phyloP scores from a whole-genome alignment of 2,888 invertebrate species.

The Acleris sparsana region DNA sequence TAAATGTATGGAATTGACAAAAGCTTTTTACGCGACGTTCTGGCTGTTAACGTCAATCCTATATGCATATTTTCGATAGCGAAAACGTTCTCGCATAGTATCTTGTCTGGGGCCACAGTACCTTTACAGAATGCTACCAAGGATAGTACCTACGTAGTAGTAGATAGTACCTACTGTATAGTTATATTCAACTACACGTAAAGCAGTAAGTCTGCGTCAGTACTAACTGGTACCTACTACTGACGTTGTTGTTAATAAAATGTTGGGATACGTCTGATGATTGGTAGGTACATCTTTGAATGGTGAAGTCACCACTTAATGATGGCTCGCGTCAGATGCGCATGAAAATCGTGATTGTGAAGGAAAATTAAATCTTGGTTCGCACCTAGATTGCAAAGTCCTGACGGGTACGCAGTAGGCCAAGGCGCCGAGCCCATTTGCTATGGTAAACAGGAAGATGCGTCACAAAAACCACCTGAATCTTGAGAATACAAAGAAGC shows the following conservation, averaged over 20 bases:
- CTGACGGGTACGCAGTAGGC: conserved; percentile 46
- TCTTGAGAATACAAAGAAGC: background rate
- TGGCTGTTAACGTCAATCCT: no score
- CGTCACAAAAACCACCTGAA: conserved; percentile 18
- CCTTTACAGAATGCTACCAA: no score
- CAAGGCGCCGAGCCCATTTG: conserved; percentile 28
- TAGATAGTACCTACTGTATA: no score
- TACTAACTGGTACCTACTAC: no score
- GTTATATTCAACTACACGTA: no score
- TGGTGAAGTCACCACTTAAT: conserved; percentile 69
- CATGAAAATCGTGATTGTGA: conserved; percentile 71
- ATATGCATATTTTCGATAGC: no score
- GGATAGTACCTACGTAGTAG: no score
- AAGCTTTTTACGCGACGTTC: no score
- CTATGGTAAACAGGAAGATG: conserved; percentile 14
- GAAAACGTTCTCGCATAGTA: no score
- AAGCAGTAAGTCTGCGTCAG: no score
- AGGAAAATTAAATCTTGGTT: conserved; percentile 57
- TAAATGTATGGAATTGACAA: no score
- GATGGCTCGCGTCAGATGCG: conserved; percentile 54
- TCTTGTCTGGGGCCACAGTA: no score
- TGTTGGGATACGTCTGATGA: conserved; percentile 11
- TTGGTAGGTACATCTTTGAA: conserved; percentile 10
- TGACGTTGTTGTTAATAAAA: background rate
- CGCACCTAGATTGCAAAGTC: conserved; percentile 55